Base-by-base conservation (phyloP, 2,888 invertebrate genomes). In the Aproaerema taeniolella region DNA sequence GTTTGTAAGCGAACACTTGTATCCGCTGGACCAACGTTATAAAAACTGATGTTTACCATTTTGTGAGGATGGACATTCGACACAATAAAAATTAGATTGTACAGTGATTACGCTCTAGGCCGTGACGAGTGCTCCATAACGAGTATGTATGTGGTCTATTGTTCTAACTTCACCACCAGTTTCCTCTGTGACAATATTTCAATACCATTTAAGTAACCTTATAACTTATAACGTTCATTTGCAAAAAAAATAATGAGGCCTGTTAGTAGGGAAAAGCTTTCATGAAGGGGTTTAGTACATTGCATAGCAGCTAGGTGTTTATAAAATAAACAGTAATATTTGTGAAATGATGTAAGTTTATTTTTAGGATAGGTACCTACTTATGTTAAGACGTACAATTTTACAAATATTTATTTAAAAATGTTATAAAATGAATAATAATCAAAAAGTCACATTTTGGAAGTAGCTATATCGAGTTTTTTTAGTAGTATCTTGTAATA, bases 401-500 rank as follows among this genome's bases (percentile, higher is more conserved):
- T n/a, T n/a, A n/a, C n/a, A n/a, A n/a, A n/a, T n/a, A n/a, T n/a
- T n/a, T n/a, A n/a, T n/a, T n/a, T n/a, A n/a, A n/a, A n/a, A n/a
- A n/a, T n/a, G n/a, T n/a, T n/a, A n/a, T n/a, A n/a, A n/a, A n/a
- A n/a, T n/a, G n/a, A n/a, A n/a, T n/a, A n/a, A n/a, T n/a, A n/a
- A n/a, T n/a, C n/a, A n/a, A n/a, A n/a, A 14, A 11, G 17, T 67
- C 52, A 79, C 43, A 71, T 64, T 75, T 78, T 83, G 12, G 71
- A 65, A 38, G 64, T 58, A 52, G 76, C 79, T 39, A 79, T 45
- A 45, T 83, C 83, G 9, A 87, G 53, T 47, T 86, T 87, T 55
- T 81, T 87, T 53, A 85, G 50, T 30, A 90, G 61, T 54, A 88
- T 74, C 74, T 86, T 87, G 53, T 89, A 89, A 59, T 89, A 91